Base-by-base conservation (phyloP, 2,113 vertebrate genomes). In the Octodon degus region DNA sequence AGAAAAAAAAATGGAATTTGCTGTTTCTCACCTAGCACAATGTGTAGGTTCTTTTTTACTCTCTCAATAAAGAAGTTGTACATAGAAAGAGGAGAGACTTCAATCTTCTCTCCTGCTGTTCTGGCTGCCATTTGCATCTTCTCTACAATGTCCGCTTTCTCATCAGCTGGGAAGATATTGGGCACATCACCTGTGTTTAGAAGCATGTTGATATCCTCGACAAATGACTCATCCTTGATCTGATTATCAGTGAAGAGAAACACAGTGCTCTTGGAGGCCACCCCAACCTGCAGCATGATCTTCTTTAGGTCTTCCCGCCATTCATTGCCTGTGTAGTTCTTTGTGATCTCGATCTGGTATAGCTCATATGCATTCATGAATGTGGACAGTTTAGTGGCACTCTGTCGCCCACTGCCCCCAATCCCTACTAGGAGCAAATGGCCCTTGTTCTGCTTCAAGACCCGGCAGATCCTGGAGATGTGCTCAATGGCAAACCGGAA, bases 401-500 rank as follows among this genome's bases (percentile, higher is more conserved):
- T 99, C 91, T 99, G 99, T 7, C 99, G 98, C 9, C 99, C 99
- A 0, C 99, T 99, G 2, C 99, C 99, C 0, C 99, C 99, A 0
- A 99, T 98, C 5, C 99, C 99, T 34, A 99, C 99, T 27, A 99
- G 63, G 11, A 99, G 89, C 83, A 99, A 97, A 95, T 99, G 99
- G 0, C 99, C 99, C 0, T 99, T 99, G 84, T 99, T 98, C 94
- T 99, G 99, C 67, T 99, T 99, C 86, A 99, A 96, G 5, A 99
- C 99, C 3, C 99, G 98, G 95, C 99, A 99, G 63, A 99, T 99
- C 86, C 99, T 98, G 0, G 99, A 99, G 97, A 99, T 98, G 96
- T 99, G 99, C 96, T 99, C 99, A 4, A 99, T 99, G 67, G 99
- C 99, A 81, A 99, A 99, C 96, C 98, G 98, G 98, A 99, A 99